These are phyloP conservation scores for Lymantria dispar DNA, from an alignment of 2,888 invertebrate genomes.

Conservation along the genomic window DNA sequence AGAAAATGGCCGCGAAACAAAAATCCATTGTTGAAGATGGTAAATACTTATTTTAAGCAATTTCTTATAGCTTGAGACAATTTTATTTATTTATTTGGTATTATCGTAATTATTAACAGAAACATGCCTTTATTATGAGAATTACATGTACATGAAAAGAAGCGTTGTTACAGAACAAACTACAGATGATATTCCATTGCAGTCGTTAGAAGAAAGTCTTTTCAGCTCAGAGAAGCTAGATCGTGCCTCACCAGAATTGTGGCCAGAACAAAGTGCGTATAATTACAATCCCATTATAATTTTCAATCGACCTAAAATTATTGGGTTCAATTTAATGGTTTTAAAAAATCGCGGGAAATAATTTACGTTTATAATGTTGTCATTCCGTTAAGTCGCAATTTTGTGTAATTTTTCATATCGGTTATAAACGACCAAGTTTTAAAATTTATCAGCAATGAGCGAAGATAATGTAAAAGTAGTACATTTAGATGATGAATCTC, in stretches of 20 bases:
- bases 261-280: conserved; percentile 96
- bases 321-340: conserved; percentile 22
- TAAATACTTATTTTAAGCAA: conserved; percentile 46
- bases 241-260: conserved; percentile 96
- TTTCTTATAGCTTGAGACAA: not conserved
- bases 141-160: not conserved
- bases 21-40: conserved; percentile 84
- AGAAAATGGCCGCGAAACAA: conserved; percentile 86
- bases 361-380: conserved; percentile 59
- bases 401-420: conserved; percentile 52
- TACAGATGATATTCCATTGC: conserved; percentile 76
- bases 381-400: conserved; percentile 51
- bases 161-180: conserved; percentile 60
- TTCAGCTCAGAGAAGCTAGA: conserved; percentile 95
- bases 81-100: not conserved
- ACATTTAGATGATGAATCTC: conserved; percentile 50
- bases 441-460: conserved; percentile 60
- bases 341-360: conserved; percentile 73
- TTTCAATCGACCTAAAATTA: not conserved
- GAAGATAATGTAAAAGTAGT: conserved; percentile 49
- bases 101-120: not conserved
- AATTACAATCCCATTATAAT: not conserved
- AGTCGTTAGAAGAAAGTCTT: conserved; percentile 87
- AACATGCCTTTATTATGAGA: not conserved
- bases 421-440: conserved; percentile 68